These are phyloP conservation scores for Papilio glaucus DNA, from an alignment of 1,140 invertebrate species.

Conservation along the genomic window DNA sequence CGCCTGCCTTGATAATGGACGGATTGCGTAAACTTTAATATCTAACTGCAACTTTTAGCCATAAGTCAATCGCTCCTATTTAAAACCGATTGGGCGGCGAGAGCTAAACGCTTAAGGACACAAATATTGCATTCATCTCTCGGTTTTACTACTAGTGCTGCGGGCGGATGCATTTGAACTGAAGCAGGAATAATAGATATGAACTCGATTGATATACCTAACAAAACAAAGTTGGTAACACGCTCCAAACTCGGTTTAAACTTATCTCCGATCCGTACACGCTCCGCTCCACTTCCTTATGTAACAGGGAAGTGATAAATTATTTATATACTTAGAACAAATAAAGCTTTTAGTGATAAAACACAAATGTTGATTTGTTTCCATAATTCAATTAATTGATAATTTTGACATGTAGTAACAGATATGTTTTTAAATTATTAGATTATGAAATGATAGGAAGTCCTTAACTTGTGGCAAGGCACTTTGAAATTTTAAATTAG, in stretches of 20 bases:
- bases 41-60: slow-evolving; percentile 35
- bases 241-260: slow-evolving; percentile 34
- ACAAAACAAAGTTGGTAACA: slow-evolving; percentile 33
- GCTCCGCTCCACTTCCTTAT: slow-evolving; percentile 18
- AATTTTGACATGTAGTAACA: not conserved
- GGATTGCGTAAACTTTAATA: slow-evolving; percentile 42
- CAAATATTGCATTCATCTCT: slow-evolving; percentile 22
- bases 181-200: slow-evolving; percentile 32
- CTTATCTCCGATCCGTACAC: slow-evolving; percentile 16
- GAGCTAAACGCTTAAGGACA: not conserved
- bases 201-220: slow-evolving; percentile 30
- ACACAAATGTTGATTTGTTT: slow-evolving; percentile 4
- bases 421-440: not conserved
- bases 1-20: slow-evolving; percentile 42
- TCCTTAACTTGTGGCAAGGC: no score
- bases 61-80: slow-evolving; percentile 22
- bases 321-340: slow-evolving; percentile 19
- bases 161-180: slow-evolving; percentile 14
- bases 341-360: slow-evolving; percentile 18
- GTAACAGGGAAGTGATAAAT: slow-evolving; percentile 22
- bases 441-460: not conserved
- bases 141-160: slow-evolving; percentile 11
- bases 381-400: slow-evolving; percentile 11
- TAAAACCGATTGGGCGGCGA: slow-evolving; percentile 11
- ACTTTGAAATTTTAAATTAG: not conserved